Base-by-base conservation (phyloP, 1,140 invertebrate genomes). In the Platyscapa corneri region DNA sequence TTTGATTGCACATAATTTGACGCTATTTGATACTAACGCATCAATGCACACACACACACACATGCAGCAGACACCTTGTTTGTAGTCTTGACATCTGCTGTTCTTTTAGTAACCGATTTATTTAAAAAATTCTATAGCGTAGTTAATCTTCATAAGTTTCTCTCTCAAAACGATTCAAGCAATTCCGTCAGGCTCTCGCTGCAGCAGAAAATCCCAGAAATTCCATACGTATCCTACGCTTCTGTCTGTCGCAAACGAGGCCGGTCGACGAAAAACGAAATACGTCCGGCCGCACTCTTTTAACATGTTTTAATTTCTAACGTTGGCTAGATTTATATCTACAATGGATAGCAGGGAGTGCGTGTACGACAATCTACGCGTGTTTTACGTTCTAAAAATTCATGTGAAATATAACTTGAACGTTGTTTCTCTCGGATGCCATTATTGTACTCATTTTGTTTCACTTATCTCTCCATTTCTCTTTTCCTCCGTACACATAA, bases 261-360 rank as follows among this genome's bases (percentile, higher is more conserved):
- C 1, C 27, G 56, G 56, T 14, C 56, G 5, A 60, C 23, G 56
- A 14, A 14, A 60, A 60, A 60, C 56, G 56, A 60, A 60, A 60
- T 27, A 60, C 23, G 10, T 3, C 20, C 56, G 56, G 3, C 27
- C 56, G 23, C 27, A 60, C 56, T 60, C 60, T 65, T 84, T 78
- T 84, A 78, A 84, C 78, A 64, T 78, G 30, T 49, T 78, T 77
- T 84, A 84, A 84, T 84, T 84, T 84, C 30, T 39, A 60, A 60
- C 56, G 23, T 60, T 60, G 56, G 56, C 10, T 27, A 60, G 56
- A 60, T 60, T 60, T 60, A 32, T 60, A 27, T 42, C 70, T 30
- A 49, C 49, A 20, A 0, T 12, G 39, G 0, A 53, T 34, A 8
- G 27, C 10, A 3, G 56, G 30, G 20, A n/a, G 32, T 12, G 32